A percentile compares a stretch with the other conserved stretches of the same genome.
These are phyloP conservation scores for Knipowitschia caucasica DNA, from an alignment of 2,797 vertebrate genomes.

Conservation along the genomic window DNA sequence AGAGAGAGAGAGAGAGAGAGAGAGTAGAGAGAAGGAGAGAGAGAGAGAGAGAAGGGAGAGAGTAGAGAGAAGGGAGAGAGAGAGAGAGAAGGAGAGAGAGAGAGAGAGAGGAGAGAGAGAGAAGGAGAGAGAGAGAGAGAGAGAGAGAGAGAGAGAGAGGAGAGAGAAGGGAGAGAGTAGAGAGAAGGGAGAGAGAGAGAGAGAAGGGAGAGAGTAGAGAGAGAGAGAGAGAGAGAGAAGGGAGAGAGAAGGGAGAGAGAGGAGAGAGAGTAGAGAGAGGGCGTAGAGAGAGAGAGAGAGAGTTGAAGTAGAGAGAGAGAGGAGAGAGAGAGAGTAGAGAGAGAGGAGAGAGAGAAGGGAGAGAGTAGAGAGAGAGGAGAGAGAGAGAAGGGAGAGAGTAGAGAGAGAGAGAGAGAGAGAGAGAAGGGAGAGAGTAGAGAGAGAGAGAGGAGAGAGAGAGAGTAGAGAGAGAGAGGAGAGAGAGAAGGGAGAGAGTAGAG, in stretches of 20 bases:
- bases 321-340: neutral
- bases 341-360: too few species aligned
- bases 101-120: neutral
- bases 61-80: neutral
- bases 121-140: neutral
- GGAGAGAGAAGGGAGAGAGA: too few species aligned
- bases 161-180: neutral
- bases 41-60: neutral
- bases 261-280: too few species aligned
- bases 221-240: too few species aligned
- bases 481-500: too few species aligned
- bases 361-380: too few species aligned
- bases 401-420: too few species aligned
- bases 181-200: neutral
- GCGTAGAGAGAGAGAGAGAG: neutral
- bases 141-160: neutral
- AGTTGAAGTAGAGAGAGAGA: neutral
- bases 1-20: neutral
- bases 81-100: neutral
- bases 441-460: too few species aligned
- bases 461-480: too few species aligned
- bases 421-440: too few species aligned
- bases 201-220: neutral
- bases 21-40: neutral
- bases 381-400: too few species aligned